Evolutionary conservation across 2,888 invertebrate species (phyloP).

Genomic region (Pseudococcus longispinus): DNA sequence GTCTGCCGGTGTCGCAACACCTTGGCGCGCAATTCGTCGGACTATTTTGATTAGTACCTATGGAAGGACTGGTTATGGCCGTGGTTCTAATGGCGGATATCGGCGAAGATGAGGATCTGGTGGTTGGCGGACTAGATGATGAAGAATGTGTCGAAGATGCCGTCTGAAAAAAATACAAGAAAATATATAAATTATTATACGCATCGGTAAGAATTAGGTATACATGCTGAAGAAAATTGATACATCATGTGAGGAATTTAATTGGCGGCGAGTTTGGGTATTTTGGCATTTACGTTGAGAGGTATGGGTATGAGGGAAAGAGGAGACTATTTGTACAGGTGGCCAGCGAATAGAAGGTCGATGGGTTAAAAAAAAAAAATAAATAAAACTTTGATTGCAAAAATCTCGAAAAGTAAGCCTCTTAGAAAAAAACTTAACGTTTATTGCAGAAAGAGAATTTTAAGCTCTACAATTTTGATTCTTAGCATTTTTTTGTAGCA

Average conservation of each 20-base stretch:
- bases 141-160: constrained; percentile 49
- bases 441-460: no score
- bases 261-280: no score
- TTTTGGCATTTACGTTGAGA: no score
- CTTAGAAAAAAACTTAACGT: no score
- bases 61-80: constrained; percentile 55
- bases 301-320: no score
- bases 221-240: not conserved
- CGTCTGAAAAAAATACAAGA: constrained; percentile 54
- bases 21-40: constrained; percentile 63
- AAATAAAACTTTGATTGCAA: no score
- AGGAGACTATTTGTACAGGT: no score
- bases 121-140: constrained; percentile 58
- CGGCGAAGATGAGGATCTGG: constrained; percentile 57
- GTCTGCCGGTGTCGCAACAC: constrained; percentile 91
- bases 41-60: constrained; percentile 53
- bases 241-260: not conserved
- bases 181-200: not conserved
- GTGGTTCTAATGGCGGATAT: constrained; percentile 46
- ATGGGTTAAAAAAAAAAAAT: no score
- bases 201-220: not conserved
- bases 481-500: no score
- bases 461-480: no score
- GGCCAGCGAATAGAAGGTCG: no score
- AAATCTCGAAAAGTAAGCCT: no score